Evolutionary conservation across 2,888 invertebrate species (phyloP).

Genomic region (Megaustenia siamemsis): DNA sequence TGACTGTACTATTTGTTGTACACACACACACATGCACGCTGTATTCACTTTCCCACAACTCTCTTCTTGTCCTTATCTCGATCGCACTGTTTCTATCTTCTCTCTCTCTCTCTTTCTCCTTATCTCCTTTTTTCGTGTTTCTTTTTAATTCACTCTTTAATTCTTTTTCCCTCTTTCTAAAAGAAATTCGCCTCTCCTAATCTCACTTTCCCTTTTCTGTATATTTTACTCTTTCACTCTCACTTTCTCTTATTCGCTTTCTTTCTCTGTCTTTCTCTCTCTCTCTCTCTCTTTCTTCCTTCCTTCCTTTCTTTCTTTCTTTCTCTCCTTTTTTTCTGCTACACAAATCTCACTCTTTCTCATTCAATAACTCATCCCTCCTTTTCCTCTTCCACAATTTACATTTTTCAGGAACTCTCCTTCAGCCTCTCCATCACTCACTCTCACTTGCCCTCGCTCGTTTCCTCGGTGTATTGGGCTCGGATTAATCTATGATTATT

Average conservation of each 20-base stretch:
- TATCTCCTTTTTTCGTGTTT: background rate
- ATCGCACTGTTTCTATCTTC: background rate
- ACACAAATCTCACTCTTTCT: background rate
- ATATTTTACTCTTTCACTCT: no score
- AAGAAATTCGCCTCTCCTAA: no score
- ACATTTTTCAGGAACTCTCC: background rate
- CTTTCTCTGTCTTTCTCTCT: background rate
- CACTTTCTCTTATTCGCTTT: background rate
- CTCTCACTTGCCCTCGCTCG: background rate
- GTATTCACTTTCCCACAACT: no score
- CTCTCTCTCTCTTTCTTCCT: background rate
- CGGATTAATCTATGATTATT: no score
- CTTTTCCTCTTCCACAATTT: background rate
- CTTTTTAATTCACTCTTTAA: background rate
- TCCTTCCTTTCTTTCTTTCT: background rate
- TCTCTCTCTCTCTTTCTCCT: background rate
- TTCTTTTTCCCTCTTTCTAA: no score
- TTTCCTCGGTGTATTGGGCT: no score
- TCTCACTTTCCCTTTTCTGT: no score
- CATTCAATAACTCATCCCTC: background rate
- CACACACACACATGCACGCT: no score
- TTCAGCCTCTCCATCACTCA: background rate
- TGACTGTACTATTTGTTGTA: no score
- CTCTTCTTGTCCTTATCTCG: background rate
- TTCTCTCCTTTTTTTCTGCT: background rate